phyloP scores from a whole-genome alignment of 2,113 vertebrate genomes.

The Emydocephalus ijimae region DNA sequence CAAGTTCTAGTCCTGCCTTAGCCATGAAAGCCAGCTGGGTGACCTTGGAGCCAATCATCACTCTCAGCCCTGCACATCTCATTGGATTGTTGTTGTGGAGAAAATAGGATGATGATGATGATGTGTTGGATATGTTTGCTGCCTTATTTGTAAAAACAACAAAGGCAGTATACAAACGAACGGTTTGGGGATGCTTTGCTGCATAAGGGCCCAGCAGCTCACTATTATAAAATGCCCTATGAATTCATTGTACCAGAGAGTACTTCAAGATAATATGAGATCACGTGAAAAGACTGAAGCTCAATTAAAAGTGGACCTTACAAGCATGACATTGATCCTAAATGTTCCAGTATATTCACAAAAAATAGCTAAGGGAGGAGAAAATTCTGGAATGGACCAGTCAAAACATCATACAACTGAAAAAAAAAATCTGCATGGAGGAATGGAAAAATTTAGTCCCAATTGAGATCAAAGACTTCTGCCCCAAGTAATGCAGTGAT shows the following conservation, averaged over 20 bases:
- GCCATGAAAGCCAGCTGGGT: too few relatives aligned
- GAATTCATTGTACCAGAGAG: not conserved
- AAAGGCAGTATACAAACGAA: too few relatives aligned
- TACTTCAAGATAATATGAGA: not conserved
- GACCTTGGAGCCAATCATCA: too few relatives aligned
- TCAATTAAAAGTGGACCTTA: not conserved
- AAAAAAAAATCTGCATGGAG: not conserved
- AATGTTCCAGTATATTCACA: not conserved
- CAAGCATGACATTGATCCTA: not conserved
- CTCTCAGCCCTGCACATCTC: too few relatives aligned
- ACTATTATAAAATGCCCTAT: not conserved
- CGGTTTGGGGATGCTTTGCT: not conserved
- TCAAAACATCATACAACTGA: not conserved
- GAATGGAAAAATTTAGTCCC: not conserved
- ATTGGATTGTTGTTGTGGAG: too few relatives aligned
- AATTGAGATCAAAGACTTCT: not conserved
- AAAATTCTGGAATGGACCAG: not conserved
- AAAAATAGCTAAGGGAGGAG: not conserved
- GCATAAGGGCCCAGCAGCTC: not conserved
- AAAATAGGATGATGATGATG: too few relatives aligned
- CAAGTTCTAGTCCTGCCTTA: too few relatives aligned
- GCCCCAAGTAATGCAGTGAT: not conserved
- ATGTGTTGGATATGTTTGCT: too few relatives aligned
- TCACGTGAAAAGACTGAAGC: not conserved
- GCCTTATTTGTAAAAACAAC: too few relatives aligned